These are phyloP conservation scores for Trissoscelio sp. DNA, from an alignment of 2,888 invertebrate genomes.

Conservation along the genomic window DNA sequence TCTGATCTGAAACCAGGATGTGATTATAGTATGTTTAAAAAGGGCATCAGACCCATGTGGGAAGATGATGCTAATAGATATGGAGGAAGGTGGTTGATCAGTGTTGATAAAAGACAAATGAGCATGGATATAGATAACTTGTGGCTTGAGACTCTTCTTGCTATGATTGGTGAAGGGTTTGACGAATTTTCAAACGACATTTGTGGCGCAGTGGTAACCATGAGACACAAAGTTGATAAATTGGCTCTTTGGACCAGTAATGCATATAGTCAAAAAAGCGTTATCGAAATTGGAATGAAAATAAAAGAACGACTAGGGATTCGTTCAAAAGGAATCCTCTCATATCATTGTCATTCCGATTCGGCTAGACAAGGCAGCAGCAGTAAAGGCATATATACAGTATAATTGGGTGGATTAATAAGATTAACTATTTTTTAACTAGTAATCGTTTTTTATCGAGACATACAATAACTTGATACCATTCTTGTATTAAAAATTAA, in stretches of 20 bases:
- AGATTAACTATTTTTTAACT: too few species aligned
- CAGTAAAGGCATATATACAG: conserved; percentile 90
- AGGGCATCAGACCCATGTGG: conserved; percentile 98
- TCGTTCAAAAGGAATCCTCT: too few species aligned
- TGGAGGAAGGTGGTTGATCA: conserved; percentile 97
- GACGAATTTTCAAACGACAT: conserved; percentile 95
- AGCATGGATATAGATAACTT: conserved; percentile 90
- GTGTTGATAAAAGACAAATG: conserved; percentile 91
- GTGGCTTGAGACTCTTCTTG: conserved; percentile 94
- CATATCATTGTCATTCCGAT: conserved; percentile 93
- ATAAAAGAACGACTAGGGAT: too few species aligned
- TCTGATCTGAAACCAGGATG: conserved; percentile 93
- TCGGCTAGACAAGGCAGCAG: conserved; percentile 93
- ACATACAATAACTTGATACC: too few species aligned
- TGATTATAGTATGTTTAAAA: conserved; percentile 94
- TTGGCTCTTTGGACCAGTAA: conserved; percentile 97
- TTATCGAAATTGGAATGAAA: conserved; percentile 93
- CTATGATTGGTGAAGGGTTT: conserved; percentile 98
- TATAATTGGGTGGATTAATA: too few species aligned
- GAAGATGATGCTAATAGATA: conserved; percentile 95
- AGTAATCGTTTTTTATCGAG: too few species aligned
- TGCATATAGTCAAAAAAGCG: conserved; percentile 90
- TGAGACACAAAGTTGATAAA: conserved; percentile 96
- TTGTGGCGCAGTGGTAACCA: conserved; percentile 98
- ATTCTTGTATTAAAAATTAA: too few species aligned